phyloP scores from a whole-genome alignment of 2,888 invertebrate genomes.

The Ophion costatus region DNA sequence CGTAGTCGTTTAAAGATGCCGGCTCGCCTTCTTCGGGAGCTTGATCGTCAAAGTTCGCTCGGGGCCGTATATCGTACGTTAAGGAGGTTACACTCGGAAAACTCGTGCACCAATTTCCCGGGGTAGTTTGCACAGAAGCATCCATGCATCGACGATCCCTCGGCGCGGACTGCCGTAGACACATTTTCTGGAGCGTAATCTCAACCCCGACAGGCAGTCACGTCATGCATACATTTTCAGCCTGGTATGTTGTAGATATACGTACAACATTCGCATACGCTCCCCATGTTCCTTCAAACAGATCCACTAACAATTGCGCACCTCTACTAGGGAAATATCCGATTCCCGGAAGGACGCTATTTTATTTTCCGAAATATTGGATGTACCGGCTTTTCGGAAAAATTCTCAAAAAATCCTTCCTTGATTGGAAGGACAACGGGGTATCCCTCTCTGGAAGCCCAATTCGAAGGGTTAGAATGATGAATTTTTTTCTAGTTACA shows the following conservation, averaged over 20 bases:
- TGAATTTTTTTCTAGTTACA: no score
- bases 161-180: slow-evolving; percentile 66
- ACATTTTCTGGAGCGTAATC: slow-evolving; percentile 68
- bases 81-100: slow-evolving; percentile 42
- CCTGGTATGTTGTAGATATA: neutral
- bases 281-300: neutral
- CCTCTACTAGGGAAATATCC: neutral
- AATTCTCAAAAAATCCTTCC: no score
- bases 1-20: slow-evolving; percentile 55
- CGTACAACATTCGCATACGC: neutral
- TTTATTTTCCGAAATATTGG: neutral
- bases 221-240: slow-evolving; percentile 24
- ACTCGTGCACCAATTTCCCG: slow-evolving; percentile 59
- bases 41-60: slow-evolving; percentile 43
- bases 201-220: slow-evolving; percentile 21
- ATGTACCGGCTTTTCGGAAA: no score
- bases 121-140: slow-evolving; percentile 67
- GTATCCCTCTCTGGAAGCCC: no score
- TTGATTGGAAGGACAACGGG: no score
- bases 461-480: no score
- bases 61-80: slow-evolving; percentile 34
- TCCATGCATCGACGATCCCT: slow-evolving; percentile 75
- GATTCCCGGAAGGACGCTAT: neutral
- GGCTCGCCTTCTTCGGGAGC: slow-evolving; percentile 36
- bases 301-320: neutral